phyloP scores from a whole-genome alignment of 2,113 vertebrate genomes.

The Leucopsar rothschildi region DNA sequence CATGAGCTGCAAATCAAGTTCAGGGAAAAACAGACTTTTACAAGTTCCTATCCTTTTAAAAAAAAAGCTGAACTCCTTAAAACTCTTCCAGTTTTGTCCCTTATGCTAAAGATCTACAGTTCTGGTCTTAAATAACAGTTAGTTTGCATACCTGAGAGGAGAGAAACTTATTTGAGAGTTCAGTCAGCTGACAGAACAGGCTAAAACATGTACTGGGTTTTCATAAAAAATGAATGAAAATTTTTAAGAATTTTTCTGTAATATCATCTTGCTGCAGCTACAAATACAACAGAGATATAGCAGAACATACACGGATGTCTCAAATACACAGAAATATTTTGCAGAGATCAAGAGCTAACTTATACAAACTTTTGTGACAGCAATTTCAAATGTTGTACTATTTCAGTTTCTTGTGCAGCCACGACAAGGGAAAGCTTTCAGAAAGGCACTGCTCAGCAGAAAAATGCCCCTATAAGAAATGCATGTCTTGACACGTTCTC shows the following conservation, averaged over 20 bases:
- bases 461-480: background rate
- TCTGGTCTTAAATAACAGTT: background rate
- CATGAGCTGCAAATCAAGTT: background rate
- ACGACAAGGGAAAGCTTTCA: background rate
- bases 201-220: background rate
- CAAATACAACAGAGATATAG: background rate
- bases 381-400: background rate
- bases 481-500: background rate
- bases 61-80: background rate
- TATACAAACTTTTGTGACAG: background rate
- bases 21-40: background rate
- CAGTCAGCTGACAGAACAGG: background rate
- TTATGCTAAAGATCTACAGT: background rate
- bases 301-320: background rate
- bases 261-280: background rate
- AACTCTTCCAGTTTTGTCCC: background rate
- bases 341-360: background rate
- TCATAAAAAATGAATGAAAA: background rate
- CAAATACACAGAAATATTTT: background rate
- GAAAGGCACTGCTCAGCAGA: background rate
- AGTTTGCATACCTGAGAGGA: background rate
- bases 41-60: background rate
- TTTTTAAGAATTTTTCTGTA: background rate
- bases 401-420: background rate
- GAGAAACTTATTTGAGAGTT: background rate